A percentile compares a stretch with the other conserved stretches of the same genome.
Conservation (phyloP, 2,113 vertebrate species). For the Numenius arquata region DNA sequence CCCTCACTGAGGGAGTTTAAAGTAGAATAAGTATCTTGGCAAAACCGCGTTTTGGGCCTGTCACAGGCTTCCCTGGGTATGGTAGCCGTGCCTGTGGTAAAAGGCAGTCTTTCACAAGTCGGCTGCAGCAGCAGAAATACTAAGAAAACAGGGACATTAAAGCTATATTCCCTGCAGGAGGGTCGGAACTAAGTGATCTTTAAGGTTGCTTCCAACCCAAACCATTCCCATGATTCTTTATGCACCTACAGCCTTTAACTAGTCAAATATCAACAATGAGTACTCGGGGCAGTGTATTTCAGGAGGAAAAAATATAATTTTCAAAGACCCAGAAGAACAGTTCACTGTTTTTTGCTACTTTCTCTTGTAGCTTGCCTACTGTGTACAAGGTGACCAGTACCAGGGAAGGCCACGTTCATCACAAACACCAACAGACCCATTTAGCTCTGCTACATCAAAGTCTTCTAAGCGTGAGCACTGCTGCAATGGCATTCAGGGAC, state of each 20-base stretch:
- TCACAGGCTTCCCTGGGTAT: fast-evolving
- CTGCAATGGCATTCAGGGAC: not conserved
- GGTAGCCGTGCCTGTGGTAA: fast-evolving
- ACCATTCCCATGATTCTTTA: too few relatives aligned
- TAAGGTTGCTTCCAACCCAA: too few relatives aligned
- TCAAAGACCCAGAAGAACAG: not conserved
- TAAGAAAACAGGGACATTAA: not conserved
- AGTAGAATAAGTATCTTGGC: fast-evolving
- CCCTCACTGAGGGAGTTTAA: fast-evolving
- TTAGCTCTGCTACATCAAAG: not conserved
- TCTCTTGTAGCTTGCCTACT: fast-evolving
- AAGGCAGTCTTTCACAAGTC: not conserved
- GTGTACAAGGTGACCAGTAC: fast-evolving
- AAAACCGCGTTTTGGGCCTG: fast-evolving
- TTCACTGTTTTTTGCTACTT: not conserved
- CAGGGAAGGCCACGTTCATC: fast-evolving
- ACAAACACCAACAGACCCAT: not conserved
- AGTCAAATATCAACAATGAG: not conserved
- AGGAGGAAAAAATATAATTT: not conserved
- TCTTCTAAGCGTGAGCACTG: fast-evolving
- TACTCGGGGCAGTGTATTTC: not conserved
- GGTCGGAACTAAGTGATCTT: too few relatives aligned
- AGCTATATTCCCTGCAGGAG: too few relatives aligned
- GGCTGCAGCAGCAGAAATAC: not conserved
- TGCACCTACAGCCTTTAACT: not conserved